A percentile compares a stretch with the other conserved stretches of the same genome.
phyloP scores from a whole-genome alignment of 2,888 invertebrate genomes.

The Leptopterna dolabrata region DNA sequence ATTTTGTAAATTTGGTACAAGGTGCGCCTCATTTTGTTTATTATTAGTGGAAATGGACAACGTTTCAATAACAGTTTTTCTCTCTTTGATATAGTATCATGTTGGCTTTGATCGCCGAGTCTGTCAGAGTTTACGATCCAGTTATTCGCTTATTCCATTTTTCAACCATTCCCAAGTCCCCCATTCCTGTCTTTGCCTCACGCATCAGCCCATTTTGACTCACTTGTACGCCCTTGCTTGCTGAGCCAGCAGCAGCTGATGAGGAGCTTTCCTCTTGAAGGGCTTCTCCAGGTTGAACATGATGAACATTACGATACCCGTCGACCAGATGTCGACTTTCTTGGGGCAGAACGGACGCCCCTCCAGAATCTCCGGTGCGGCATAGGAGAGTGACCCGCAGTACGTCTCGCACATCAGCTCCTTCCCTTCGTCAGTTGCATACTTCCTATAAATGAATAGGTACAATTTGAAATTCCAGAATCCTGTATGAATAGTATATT shows the following conservation, averaged over 20 bases:
- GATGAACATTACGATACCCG: conserved; percentile 83
- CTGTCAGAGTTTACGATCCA: too few relatives aligned
- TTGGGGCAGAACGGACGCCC: conserved; percentile 80
- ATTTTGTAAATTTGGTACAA: too few relatives aligned
- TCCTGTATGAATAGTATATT: not conserved
- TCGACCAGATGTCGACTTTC: conserved; percentile 82
- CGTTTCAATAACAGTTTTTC: too few relatives aligned
- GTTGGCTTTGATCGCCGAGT: too few relatives aligned
- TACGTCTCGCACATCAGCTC: conserved; percentile 80
- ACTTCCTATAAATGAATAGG: conserved; percentile 67
- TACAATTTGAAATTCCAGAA: not conserved
- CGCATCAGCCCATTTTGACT: too few relatives aligned
- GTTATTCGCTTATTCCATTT: too few relatives aligned
- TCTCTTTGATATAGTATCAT: too few relatives aligned
- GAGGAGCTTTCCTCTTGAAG: conserved; percentile 82
- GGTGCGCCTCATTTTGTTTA: too few relatives aligned
- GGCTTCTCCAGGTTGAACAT: conserved; percentile 87
- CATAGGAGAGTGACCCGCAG: conserved; percentile 90
- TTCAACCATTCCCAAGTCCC: too few relatives aligned
- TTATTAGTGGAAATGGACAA: too few relatives aligned
- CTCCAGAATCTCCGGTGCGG: conserved; percentile 85
- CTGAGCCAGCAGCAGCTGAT: conserved; percentile 77
- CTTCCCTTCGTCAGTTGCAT: conserved; percentile 67
- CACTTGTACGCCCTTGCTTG: conserved; percentile 66
- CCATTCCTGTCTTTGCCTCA: too few relatives aligned